These are phyloP conservation scores for Sicus ferrugineus DNA, from an alignment of 2,888 invertebrate species.

Conservation along the genomic window DNA sequence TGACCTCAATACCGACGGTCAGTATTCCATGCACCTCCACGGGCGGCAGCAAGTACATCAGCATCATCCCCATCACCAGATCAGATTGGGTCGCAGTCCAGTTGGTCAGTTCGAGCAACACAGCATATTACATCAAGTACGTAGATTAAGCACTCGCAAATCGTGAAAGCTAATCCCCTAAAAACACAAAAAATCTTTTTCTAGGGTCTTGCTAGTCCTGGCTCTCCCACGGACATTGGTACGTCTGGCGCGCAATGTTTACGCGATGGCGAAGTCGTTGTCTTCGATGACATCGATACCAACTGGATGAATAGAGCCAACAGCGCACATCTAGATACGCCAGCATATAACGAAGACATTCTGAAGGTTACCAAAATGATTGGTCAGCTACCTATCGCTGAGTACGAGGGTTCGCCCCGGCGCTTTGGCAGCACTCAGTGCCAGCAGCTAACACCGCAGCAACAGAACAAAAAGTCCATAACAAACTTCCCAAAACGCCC, in stretches of 20 bases:
- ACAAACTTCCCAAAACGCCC: slow-evolving; percentile 74
- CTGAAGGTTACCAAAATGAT: slow-evolving; percentile 65
- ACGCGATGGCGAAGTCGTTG: slow-evolving; percentile 84
- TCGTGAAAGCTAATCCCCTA: too few relatives aligned
- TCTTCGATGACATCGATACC: slow-evolving; percentile 72
- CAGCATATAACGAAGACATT: slow-evolving; percentile 55
- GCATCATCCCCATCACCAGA: slow-evolving; percentile 59
- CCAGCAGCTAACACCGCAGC: slow-evolving; percentile 2
- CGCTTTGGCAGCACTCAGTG: slow-evolving; percentile 72
- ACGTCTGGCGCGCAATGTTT: slow-evolving; percentile 65
- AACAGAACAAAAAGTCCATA: slow-evolving; percentile 58
- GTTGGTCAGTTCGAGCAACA: slow-evolving; percentile 56
- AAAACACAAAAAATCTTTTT: slow-evolving; percentile 2
- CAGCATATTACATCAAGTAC: slow-evolving; percentile 52
- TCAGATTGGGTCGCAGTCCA: slow-evolving; percentile 62
- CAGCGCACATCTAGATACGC: slow-evolving; percentile 36
- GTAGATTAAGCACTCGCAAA: too few relatives aligned
- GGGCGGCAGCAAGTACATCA: slow-evolving; percentile 42
- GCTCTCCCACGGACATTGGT: slow-evolving; percentile 62
- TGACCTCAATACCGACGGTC: slow-evolving; percentile 59
- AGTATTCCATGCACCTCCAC: slow-evolving; percentile 54
- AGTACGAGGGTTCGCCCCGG: slow-evolving; percentile 90
- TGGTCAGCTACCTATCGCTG: slow-evolving; percentile 78
- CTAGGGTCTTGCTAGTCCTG: slow-evolving; percentile 57
- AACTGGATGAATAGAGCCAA: slow-evolving; percentile 60